A percentile compares a stretch with the other conserved stretches of the same genome.
Evolutionary conservation across 1,140 invertebrate genomes (phyloP).

Genomic region (Riptortus pedestris): DNA sequence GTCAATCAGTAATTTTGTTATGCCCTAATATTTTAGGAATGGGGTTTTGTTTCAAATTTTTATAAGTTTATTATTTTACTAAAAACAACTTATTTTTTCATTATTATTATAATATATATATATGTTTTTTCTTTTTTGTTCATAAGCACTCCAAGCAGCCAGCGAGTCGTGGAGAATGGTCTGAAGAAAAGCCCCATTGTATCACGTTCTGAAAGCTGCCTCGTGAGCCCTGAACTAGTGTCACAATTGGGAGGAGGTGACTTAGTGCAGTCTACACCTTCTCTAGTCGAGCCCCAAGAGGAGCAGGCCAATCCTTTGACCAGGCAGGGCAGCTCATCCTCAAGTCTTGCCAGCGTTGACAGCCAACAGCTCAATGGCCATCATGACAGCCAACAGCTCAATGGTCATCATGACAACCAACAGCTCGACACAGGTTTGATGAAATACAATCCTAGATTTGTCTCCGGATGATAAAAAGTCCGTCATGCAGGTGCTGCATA

Average conservation of each 20-base stretch:
- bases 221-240: not conserved
- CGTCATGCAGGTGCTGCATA: too few species aligned
- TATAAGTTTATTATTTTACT: not conserved
- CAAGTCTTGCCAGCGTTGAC: conserved; percentile 18
- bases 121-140: not conserved
- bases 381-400: conserved; percentile 6
- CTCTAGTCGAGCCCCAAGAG: not conserved
- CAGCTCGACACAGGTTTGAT: not conserved
- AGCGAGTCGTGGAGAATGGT: not conserved
- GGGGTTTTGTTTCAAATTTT: too few species aligned
- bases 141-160: not conserved
- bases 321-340: conserved; percentile 1
- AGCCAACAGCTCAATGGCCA: conserved; percentile 15
- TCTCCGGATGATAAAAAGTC: not conserved
- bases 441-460: not conserved
- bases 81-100: not conserved
- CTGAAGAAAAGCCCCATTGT: not conserved
- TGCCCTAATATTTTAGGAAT: too few species aligned
- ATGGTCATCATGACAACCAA: conserved; percentile 12
- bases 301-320: not conserved
- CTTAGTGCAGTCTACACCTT: not conserved
- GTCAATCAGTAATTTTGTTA: too few species aligned
- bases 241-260: not conserved
- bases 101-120: not conserved
- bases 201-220: not conserved